Conservation (phyloP, 2,113 vertebrate genomes). For the Podiceps cristatus region DNA sequence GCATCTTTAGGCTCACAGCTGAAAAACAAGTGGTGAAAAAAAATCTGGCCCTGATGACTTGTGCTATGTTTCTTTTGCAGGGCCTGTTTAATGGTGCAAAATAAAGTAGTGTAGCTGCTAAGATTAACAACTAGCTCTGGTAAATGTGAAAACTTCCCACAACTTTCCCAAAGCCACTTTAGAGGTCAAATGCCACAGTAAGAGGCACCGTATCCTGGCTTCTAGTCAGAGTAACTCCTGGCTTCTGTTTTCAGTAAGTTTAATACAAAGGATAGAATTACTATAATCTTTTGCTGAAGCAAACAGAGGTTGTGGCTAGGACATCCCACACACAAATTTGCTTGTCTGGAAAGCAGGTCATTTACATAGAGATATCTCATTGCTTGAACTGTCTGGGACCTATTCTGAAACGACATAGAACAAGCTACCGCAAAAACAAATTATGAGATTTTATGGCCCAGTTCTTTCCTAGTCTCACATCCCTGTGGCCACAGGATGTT, state of each 20-base stretch:
- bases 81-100: background rate
- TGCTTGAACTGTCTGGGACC: background rate
- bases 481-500: background rate
- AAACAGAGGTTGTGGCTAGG: background rate
- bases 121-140: background rate
- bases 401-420: background rate
- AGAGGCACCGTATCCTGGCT: background rate
- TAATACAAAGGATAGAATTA: background rate
- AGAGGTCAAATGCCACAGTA: background rate
- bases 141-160: background rate
- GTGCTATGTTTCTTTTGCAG: background rate
- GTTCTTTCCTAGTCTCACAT: background rate
- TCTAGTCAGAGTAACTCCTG: background rate
- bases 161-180: background rate
- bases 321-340: accelerated
- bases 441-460: background rate
- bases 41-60: background rate
- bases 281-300: background rate
- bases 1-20: background rate
- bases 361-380: background rate
- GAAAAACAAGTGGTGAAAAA: background rate
- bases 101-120: background rate
- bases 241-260: background rate
- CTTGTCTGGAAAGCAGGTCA: background rate
- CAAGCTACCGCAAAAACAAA: background rate